Conservation (phyloP, 2,797 vertebrate genomes). For the Alectoris magna region DNA sequence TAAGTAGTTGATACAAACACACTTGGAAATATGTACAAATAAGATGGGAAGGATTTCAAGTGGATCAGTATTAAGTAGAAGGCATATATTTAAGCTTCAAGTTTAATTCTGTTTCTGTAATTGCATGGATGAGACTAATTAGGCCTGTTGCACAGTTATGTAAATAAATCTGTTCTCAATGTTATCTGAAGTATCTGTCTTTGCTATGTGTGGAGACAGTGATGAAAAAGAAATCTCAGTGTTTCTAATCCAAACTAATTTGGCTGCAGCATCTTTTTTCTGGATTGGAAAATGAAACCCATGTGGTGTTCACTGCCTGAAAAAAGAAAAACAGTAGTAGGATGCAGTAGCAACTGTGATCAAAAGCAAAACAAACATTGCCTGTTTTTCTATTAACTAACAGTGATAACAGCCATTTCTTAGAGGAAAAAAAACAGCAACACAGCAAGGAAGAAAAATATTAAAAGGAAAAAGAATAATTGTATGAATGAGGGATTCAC, state of each 20-base stretch:
- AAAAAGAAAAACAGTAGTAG: not conserved
- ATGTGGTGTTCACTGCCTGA: not conserved
- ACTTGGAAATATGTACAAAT: not conserved
- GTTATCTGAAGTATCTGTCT: not conserved
- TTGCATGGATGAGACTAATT: not conserved
- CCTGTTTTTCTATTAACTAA: not conserved
- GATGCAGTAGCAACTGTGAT: not conserved
- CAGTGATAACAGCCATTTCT: not conserved
- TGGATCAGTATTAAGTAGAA: not conserved
- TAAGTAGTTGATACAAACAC: constrained; percentile 68
- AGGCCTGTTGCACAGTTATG: not conserved
- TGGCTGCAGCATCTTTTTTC: not conserved
- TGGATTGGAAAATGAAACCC: not conserved
- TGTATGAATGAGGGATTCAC: not conserved
- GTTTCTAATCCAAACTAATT: not conserved
- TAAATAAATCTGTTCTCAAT: not conserved
- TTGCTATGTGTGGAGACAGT: not conserved
- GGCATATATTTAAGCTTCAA: not conserved
- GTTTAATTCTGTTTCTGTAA: not conserved
- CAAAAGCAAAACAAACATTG: not conserved
- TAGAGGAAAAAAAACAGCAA: not conserved
- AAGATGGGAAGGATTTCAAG: not conserved
- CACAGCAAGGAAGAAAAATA: not conserved
- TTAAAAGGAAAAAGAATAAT: not conserved
- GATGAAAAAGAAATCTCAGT: not conserved